Conservation (phyloP, 53 echinoderm and acorn worm species). For the Stichopus horrens region DNA sequence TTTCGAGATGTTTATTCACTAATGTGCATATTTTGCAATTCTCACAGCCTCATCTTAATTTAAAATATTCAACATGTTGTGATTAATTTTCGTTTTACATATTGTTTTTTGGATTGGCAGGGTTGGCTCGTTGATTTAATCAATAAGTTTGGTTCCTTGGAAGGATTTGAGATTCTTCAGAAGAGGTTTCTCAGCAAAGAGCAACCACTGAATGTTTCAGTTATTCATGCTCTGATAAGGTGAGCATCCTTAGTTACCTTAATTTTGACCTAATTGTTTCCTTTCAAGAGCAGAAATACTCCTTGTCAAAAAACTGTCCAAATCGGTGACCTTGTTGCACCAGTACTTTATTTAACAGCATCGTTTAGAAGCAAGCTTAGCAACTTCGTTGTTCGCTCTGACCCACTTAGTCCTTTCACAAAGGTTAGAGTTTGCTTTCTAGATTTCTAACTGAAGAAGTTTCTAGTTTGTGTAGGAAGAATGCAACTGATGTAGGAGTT, state of each 20-base stretch:
- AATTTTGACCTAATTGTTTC: no score
- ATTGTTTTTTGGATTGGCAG: slow-evolving; percentile 49
- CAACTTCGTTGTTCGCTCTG: no score
- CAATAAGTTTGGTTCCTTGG: slow-evolving; percentile 87
- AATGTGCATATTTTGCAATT: neutral
- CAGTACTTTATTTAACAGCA: no score
- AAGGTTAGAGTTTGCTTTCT: no score
- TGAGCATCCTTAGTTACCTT: slow-evolving; percentile 21
- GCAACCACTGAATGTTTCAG: slow-evolving; percentile 83
- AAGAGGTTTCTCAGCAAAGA: slow-evolving; percentile 77
- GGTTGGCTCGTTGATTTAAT: slow-evolving; percentile 97
- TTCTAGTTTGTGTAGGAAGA: no score
- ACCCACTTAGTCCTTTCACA: no score
- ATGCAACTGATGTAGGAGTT: no score
- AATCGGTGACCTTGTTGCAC: no score
- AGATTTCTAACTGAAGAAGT: no score
- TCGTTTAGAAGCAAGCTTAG: no score
- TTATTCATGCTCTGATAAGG: slow-evolving; percentile 92
- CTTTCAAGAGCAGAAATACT: no score
- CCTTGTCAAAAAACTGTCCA: no score
- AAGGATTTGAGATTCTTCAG: slow-evolving; percentile 85
- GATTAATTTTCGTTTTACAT: neutral
- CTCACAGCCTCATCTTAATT: neutral
- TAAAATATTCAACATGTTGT: neutral
- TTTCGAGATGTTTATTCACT: neutral